Conservation (phyloP, 30 jellyfish, hydroid and myxozoan species). For the Catostylus mosaicus region DNA sequence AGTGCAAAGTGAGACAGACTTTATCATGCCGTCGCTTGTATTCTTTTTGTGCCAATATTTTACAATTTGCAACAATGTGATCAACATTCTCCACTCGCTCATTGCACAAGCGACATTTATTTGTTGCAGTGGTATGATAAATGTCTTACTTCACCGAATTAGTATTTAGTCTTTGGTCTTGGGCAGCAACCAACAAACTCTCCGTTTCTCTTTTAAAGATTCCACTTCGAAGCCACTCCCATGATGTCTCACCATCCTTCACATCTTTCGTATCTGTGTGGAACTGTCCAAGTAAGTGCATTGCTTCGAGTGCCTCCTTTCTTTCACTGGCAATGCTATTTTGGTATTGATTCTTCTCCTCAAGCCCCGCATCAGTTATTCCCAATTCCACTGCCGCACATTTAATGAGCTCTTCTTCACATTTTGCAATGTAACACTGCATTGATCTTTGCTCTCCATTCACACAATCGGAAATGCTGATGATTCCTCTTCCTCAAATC, state of each 20-base stretch:
- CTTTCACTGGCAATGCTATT: slow-evolving; percentile 11
- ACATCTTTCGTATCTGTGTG: slow-evolving; percentile 41
- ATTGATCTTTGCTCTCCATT: slow-evolving; percentile 17
- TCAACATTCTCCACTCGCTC: slow-evolving; percentile 50
- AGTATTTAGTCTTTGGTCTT: slow-evolving; percentile 10
- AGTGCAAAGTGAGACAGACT: slow-evolving; percentile 44
- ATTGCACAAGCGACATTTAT: slow-evolving; percentile 29
- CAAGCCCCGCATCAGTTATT: slow-evolving; percentile 31
- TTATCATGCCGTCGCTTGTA: slow-evolving; percentile 10
- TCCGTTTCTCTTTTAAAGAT: slow-evolving; percentile 36
- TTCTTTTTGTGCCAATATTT: slow-evolving; percentile 11
- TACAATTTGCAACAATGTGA: slow-evolving; percentile 29
- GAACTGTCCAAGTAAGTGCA: slow-evolving; percentile 31
- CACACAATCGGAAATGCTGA: slow-evolving; percentile 1
- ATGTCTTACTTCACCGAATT: slow-evolving; percentile 13
- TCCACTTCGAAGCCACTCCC: slow-evolving; percentile 38
- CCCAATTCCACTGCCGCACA: slow-evolving; percentile 21
- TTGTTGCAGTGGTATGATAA: slow-evolving; percentile 35
- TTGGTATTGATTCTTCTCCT: slow-evolving; percentile 31
- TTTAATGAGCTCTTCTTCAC: neutral
- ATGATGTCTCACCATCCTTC: slow-evolving; percentile 22
- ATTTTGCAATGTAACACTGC: neutral
- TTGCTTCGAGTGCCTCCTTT: slow-evolving; percentile 47
- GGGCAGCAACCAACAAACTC: slow-evolving; percentile 28
- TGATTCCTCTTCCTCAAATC: slow-evolving; percentile 49